Percentiles rank a stretch among this genome's conserved stretches.
These are phyloP conservation scores for Malthinus seriepunctatus DNA, from an alignment of 2,888 invertebrate genomes.

Conservation along the genomic window DNA sequence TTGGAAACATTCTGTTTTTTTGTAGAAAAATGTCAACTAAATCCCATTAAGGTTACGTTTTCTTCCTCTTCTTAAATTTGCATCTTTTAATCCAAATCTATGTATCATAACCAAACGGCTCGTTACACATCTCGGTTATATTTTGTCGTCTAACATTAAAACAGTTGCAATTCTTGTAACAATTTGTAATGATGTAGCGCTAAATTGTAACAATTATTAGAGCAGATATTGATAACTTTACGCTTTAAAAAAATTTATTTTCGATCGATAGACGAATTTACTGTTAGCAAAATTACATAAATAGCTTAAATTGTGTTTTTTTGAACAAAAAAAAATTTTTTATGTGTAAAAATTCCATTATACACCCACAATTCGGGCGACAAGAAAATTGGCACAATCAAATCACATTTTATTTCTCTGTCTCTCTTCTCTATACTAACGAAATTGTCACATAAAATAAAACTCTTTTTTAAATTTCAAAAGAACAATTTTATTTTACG, in stretches of 20 bases:
- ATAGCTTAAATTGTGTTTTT: neutral
- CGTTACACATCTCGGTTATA: slow-evolving; percentile 23
- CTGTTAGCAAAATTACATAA: neutral
- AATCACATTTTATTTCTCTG: neutral
- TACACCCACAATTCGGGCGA: neutral
- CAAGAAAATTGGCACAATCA: neutral
- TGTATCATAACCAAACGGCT: slow-evolving; percentile 13
- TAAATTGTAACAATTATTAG: slow-evolving; percentile 27
- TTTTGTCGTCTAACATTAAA: slow-evolving; percentile 8
- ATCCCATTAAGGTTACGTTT: neutral
- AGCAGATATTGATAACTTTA: slow-evolving; percentile 26
- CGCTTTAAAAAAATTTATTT: slow-evolving; percentile 25
- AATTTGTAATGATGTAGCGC: slow-evolving; percentile 21
- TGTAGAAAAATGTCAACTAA: neutral
- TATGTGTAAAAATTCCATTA: neutral
- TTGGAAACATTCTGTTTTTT: too few relatives aligned
- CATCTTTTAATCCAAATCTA: neutral
- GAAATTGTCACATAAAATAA: too few relatives aligned
- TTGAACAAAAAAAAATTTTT: too few relatives aligned
- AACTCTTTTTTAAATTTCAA: too few relatives aligned
- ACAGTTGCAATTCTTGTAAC: slow-evolving; percentile 14
- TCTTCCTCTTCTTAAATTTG: neutral
- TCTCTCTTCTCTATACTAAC: too few relatives aligned
- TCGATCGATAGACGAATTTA: slow-evolving; percentile 3
- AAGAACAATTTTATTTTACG: too few relatives aligned